Percentiles rank a stretch among this genome's conserved stretches.
phyloP scores from a whole-genome alignment of 2,888 invertebrate species.

The Pristionchus mayeri region DNA sequence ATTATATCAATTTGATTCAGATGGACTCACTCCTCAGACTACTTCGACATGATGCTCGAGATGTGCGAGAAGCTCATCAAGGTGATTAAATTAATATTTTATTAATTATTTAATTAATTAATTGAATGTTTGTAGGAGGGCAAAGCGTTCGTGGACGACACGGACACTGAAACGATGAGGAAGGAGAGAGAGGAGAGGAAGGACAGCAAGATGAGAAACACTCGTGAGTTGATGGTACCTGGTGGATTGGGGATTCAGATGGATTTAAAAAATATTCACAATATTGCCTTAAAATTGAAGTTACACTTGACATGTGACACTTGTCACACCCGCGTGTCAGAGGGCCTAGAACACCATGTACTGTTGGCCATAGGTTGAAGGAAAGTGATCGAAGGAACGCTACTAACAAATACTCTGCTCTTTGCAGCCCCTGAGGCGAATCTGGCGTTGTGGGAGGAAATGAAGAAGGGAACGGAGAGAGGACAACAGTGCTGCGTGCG shows the following conservation, averaged over 20 bases:
- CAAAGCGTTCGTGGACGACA: slow-evolving; percentile 87
- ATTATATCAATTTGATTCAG: slow-evolving; percentile 67
- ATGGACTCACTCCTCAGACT: slow-evolving; percentile 95
- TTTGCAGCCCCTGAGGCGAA: slow-evolving; percentile 87
- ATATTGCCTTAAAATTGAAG: too few species aligned
- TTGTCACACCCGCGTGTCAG: too few species aligned
- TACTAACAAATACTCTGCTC: not conserved
- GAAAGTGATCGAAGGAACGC: too few species aligned
- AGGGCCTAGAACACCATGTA: too few species aligned
- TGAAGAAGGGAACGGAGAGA: slow-evolving; percentile 86
- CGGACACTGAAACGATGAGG: slow-evolving; percentile 94
- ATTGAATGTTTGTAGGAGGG: not conserved
- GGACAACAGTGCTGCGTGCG: slow-evolving; percentile 94
- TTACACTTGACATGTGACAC: too few species aligned
- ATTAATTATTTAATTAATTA: not conserved
- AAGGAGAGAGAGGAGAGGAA: slow-evolving; percentile 90
- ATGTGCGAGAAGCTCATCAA: slow-evolving; percentile 90
- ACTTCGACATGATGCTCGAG: slow-evolving; percentile 91
- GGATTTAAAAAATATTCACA: too few species aligned
- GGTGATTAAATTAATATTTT: slow-evolving; percentile 77
- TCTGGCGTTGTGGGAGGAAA: slow-evolving; percentile 91
- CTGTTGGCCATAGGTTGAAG: too few species aligned
- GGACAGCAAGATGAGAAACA: slow-evolving; percentile 81
- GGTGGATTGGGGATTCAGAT: too few species aligned
- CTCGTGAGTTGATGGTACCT: too few species aligned